phyloP scores from a whole-genome alignment of 2,888 invertebrate genomes.

The Leptinotarsa haldemani region DNA sequence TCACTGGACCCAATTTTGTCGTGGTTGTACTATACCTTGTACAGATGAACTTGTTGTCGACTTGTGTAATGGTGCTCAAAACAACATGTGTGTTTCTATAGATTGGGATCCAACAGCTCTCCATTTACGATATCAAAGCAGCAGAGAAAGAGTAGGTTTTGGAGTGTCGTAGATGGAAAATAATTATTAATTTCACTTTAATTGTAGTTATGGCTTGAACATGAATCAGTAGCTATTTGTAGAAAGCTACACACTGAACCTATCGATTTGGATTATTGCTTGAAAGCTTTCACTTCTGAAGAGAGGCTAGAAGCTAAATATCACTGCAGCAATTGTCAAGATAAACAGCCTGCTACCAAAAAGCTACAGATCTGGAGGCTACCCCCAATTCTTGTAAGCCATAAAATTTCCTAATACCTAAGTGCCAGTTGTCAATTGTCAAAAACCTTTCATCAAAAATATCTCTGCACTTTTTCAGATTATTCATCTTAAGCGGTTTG shows the following conservation, averaged over 20 bases:
- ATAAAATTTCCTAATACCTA: no score
- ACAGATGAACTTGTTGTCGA: constrained; percentile 69
- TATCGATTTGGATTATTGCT: constrained; percentile 85
- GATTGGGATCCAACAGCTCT: constrained; percentile 97
- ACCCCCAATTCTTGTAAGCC: constrained; percentile 84
- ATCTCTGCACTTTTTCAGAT: constrained; percentile 71
- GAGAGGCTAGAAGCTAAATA: constrained; percentile 89
- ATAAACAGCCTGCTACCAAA: constrained; percentile 87
- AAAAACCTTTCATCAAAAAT: not conserved
- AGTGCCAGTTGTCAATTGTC: no score
- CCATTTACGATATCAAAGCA: constrained; percentile 78
- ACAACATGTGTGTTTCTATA: constrained; percentile 76
- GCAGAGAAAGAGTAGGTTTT: constrained; percentile 60
- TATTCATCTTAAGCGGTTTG: constrained; percentile 92
- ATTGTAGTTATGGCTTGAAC: constrained; percentile 78
- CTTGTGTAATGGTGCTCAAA: constrained; percentile 54
- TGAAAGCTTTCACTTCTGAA: constrained; percentile 88
- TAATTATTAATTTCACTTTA: constrained; percentile 23
- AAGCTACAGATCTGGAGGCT: constrained; percentile 92
- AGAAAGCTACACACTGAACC: constrained; percentile 82
- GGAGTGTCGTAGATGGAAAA: not conserved
- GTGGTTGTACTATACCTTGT: constrained; percentile 86
- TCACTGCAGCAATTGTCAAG: constrained; percentile 86
- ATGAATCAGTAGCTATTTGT: constrained; percentile 78
- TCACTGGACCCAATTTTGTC: constrained; percentile 85